These are phyloP conservation scores for Fragum fragum DNA, from an alignment of 2,888 invertebrate species.

Conservation along the genomic window DNA sequence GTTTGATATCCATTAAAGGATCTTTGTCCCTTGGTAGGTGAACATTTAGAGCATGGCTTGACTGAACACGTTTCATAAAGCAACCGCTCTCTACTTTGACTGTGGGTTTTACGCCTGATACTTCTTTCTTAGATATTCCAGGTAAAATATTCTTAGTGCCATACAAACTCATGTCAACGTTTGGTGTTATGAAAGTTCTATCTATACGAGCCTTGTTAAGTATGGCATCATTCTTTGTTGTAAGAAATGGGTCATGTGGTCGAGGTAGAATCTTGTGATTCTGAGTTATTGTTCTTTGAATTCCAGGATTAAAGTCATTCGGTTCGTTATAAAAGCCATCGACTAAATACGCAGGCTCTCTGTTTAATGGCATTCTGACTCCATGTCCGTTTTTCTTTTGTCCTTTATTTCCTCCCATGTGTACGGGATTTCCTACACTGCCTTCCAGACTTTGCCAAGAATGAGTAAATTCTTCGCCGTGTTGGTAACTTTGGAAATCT, in stretches of 20 bases:
- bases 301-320: neutral
- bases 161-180: neutral
- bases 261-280: neutral
- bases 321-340: neutral
- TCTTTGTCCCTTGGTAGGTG: neutral
- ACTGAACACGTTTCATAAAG: neutral
- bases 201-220: neutral
- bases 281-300: neutral
- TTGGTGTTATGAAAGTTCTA: neutral
- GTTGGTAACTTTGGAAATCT: neutral
- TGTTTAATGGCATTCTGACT: neutral
- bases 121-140: neutral
- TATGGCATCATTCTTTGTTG: neutral
- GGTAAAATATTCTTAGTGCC: neutral
- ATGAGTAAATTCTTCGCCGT: neutral
- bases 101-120: neutral
- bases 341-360: neutral
- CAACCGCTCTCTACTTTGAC: neutral
- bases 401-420: too few species aligned
- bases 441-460: neutral
- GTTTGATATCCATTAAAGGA: neutral
- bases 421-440: neutral
- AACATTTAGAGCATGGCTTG: neutral
- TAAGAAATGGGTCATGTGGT: neutral
- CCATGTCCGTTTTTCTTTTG: too few species aligned